phyloP scores from a whole-genome alignment of 2,113 vertebrate species.

The Thymallus thymallus region DNA sequence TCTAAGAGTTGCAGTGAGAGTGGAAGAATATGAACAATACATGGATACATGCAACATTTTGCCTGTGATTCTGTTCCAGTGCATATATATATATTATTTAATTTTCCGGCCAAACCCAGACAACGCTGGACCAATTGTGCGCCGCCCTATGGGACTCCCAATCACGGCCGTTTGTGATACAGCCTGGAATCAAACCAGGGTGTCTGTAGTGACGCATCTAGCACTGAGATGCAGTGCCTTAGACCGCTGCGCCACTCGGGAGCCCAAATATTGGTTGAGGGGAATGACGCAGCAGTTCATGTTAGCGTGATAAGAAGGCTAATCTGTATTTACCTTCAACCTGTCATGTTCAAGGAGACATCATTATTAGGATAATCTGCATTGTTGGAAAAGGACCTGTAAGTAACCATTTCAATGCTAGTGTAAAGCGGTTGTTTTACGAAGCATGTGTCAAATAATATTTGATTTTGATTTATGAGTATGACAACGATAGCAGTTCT shows the following conservation, averaged over 20 bases:
- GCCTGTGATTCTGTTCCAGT: neutral
- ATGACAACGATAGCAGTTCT: slow-evolving; percentile 38
- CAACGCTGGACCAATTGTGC: too few species aligned
- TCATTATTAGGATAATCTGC: slow-evolving; percentile 16
- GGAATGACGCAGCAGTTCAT: slow-evolving; percentile 39
- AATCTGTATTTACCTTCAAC: slow-evolving; percentile 74
- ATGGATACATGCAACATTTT: neutral
- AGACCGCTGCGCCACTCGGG: too few species aligned
- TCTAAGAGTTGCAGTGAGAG: neutral
- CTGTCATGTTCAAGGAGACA: slow-evolving; percentile 56
- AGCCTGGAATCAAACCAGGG: too few species aligned
- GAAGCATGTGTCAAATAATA: too few species aligned
- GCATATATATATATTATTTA: slow-evolving; percentile 41
- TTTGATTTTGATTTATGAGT: slow-evolving; percentile 17
- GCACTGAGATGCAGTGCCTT: too few species aligned
- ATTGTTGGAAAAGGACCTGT: too few species aligned
- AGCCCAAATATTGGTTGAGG: slow-evolving; percentile 54
- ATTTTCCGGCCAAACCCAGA: too few species aligned
- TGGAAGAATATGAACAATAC: neutral
- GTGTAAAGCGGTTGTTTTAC: too few species aligned
- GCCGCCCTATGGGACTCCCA: too few species aligned
- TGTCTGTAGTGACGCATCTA: too few species aligned
- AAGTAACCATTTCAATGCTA: too few species aligned
- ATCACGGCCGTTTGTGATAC: too few species aligned
- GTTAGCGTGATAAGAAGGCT: slow-evolving; percentile 58